Conservation (phyloP, 2,888 invertebrate species). For the Hirtodrosophila alboralis region DNA sequence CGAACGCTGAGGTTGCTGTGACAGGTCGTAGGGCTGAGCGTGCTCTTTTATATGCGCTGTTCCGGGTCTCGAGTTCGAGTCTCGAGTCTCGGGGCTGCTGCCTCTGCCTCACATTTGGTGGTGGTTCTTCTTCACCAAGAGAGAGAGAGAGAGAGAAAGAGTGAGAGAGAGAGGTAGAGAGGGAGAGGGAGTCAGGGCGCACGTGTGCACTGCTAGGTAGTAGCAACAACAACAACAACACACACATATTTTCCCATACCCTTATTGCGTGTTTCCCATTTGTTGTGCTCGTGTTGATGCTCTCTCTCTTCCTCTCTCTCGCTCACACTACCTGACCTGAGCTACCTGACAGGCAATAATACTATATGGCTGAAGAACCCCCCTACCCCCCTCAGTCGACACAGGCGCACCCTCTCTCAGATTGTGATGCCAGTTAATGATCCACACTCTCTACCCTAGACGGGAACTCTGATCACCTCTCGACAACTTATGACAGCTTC, state of each 20-base stretch:
- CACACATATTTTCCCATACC: constrained; percentile 69
- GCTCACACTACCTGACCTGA: constrained; percentile 37
- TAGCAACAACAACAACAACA: constrained; percentile 42
- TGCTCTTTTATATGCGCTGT: constrained; percentile 76
- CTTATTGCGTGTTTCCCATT: constrained; percentile 76
- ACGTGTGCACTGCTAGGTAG: constrained; percentile 68
- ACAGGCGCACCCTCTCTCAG: constrained; percentile 72
- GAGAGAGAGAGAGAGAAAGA: no score
- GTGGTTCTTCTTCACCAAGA: constrained; percentile 74
- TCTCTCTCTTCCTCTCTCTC: constrained; percentile 35
- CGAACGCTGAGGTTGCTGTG: constrained; percentile 81
- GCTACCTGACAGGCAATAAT: constrained; percentile 48
- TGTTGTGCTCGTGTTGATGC: no score
- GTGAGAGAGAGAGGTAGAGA: no score
- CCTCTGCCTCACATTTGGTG: constrained; percentile 57
- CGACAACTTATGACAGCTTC: constrained; percentile 71
- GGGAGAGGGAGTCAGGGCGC: constrained; percentile 44
- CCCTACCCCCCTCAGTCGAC: constrained; percentile 37
- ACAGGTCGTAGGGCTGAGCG: constrained; percentile 80
- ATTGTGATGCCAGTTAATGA: constrained; percentile 28
- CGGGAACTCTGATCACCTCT: constrained; percentile 48
- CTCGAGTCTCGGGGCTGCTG: constrained; percentile 43
- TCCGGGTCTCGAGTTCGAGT: no score
- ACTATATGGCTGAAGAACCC: constrained; percentile 8
- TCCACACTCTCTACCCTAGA: constrained; percentile 38